Evolutionary conservation across 2,113 vertebrate genomes (phyloP), one percentile per base, ranked within the genome.

Genomic region (Pomatorhinus ruficollis): DNA sequence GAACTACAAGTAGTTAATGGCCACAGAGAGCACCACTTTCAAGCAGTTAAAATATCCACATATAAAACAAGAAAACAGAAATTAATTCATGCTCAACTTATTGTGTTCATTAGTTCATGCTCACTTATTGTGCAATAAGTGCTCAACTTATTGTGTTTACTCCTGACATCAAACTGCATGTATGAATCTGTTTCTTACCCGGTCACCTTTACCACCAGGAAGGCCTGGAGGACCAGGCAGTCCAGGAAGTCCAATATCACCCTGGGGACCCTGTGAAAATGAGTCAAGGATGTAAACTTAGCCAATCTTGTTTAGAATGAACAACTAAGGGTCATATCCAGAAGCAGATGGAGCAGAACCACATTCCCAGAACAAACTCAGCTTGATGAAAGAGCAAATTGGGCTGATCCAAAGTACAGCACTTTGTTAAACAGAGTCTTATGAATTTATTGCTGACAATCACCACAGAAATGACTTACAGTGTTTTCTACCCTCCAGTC

Each of bases 211-310:
- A 90, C 98, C 91, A 87, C 99, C 99, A 89, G 98, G 99, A 49
- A 98, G 94, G 53, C 99, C 99, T 87, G 98, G 95, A 70, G 99
- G 98, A 52, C 99, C 99, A 69, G 99, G 99, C 63, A 99, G 92
- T 91, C 99, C 99, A 83, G 98, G 98, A 66, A 99, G 98, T 45
- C 99, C 99, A 37, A 98, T 98, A 88, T 98, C 98, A 68, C 99
- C 99, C 95, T 98, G 98, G 53, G 98, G 87, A 96, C 99, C 99
- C 99, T 99, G 93, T 92, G 93, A 97, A 98, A 97, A 96, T 39
- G 98, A 95, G 75, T 47, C 63, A 88, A 93, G 35, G 52, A 44
- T 68, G 61, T 71, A 83, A 94, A 78, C 33, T 77, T 78, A 59
- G 18, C 14, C 80, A 50, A 2, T 47, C 15, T 40, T 5, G 8